Base-by-base conservation (phyloP, 2,888 invertebrate genomes). In the Philonicus albiceps region DNA sequence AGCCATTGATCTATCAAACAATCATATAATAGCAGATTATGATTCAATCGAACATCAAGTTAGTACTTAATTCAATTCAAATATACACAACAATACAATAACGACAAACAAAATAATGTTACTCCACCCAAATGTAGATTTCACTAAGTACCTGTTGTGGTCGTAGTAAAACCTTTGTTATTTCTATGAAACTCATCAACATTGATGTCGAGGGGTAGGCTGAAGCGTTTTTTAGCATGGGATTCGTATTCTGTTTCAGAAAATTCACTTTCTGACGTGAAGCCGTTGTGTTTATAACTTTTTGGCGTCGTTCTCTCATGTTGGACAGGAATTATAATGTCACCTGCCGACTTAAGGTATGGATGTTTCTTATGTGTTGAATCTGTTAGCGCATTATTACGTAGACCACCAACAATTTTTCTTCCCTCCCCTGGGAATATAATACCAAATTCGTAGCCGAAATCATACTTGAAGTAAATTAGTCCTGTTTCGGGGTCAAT, bases 401-500 rank as follows among this genome's bases (percentile, higher is more conserved):
- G 88, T 73, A 87, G 90, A 88, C 91, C 91, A 88, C 91, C 91
- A 87, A 92, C 90, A 88, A 92, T 91, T 89, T 93, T 93, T 90
- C 93, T 94, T 89, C 94, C 93, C 91, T 95, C 95, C 81, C 95
- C 95, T 72, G 96, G 96, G 81, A 95, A 93, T 76, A 96, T 93
- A 88, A 96, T 94, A 88, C 96, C 96, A 90, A 96, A 96, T 91
- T 96, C 96, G 91, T 96, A 96, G 89, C 96, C 96, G 90, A 96
- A 96, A 93, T 96, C 96, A 91, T 96, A 96, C 93, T 96, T 96
- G 93, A 96, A 96, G 93, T 96, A 96, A 90, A 96, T 95, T 87
- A 96, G 93, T 89, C 96, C 96, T 80, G 95, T 95, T 90, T 95
- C 95, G 88, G 95, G 95, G 91, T 96, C 96, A 90, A 95, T 94